A percentile compares a stretch with the other conserved stretches of the same genome.
phyloP scores from a whole-genome alignment of 2,888 invertebrate species.

The Rutpela maculata region DNA sequence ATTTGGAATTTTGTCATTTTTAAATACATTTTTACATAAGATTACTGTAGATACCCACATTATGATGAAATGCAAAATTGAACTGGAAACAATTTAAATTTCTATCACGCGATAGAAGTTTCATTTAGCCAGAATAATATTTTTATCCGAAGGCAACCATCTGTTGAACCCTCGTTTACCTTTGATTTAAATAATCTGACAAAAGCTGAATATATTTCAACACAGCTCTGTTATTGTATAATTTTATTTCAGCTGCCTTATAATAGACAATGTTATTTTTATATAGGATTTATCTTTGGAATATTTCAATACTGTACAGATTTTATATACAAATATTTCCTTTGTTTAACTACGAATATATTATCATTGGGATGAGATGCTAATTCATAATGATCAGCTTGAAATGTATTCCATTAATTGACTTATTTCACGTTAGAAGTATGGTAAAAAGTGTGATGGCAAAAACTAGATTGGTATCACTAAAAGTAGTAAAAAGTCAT shows the following conservation, averaged over 20 bases:
- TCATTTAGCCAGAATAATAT: constrained; percentile 31
- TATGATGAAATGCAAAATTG: neutral
- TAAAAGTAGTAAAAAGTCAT: too few species aligned
- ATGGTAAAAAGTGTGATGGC: too few species aligned
- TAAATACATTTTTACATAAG: neutral
- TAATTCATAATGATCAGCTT: neutral
- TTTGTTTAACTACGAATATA: constrained; percentile 15
- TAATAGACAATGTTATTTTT: constrained; percentile 36
- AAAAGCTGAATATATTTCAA: constrained; percentile 26
- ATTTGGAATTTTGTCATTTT: neutral
- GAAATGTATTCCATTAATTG: neutral
- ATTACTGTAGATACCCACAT: neutral
- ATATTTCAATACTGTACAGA: constrained; percentile 10
- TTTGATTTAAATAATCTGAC: constrained; percentile 41
- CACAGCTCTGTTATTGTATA: constrained; percentile 40
- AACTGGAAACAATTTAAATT: constrained; percentile 1
- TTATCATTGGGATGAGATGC: neutral
- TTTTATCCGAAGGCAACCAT: constrained; percentile 33
- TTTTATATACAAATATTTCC: constrained; percentile 16
- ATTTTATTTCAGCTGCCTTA: constrained; percentile 33
- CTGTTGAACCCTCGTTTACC: constrained; percentile 39
- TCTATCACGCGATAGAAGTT: constrained; percentile 23
- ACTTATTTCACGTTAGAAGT: too few species aligned
- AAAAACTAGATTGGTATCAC: too few species aligned
- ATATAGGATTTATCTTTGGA: constrained; percentile 27